A percentile compares a stretch with the other conserved stretches of the same genome.
Conservation (phyloP, 2,888 invertebrate species). For the Patella ulyssiponensis region DNA sequence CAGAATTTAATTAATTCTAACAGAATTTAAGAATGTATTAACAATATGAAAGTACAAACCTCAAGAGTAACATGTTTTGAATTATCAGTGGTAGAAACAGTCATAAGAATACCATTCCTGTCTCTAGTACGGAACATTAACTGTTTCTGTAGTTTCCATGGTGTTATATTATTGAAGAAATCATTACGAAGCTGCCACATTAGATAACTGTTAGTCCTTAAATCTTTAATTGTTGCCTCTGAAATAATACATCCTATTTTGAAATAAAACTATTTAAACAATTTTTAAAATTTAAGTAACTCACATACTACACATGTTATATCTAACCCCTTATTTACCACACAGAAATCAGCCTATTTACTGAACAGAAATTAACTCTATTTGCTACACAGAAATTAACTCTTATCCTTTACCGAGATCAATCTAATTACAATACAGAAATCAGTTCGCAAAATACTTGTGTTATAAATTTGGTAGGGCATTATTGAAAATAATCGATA, state of each 20-base stretch:
- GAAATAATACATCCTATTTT: slow-evolving; percentile 27
- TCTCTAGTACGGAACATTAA: slow-evolving; percentile 93
- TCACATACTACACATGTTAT: neutral
- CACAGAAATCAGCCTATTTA: neutral
- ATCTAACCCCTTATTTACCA: neutral
- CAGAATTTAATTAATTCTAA: too few species aligned
- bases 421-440: too few species aligned
- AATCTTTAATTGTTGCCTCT: slow-evolving; percentile 77
- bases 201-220: slow-evolving; percentile 95
- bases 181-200: slow-evolving; percentile 85
- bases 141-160: slow-evolving; percentile 80
- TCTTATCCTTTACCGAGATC: too few species aligned
- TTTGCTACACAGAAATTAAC: too few species aligned
- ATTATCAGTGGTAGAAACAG: slow-evolving; percentile 75
- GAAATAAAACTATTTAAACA: neutral
- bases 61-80: slow-evolving; percentile 88
- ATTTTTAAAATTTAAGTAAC: too few species aligned
- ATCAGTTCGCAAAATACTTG: too few species aligned
- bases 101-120: slow-evolving; percentile 92
- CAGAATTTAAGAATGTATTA: neutral
- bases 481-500: too few species aligned
- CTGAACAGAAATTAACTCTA: too few species aligned
- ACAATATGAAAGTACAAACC: slow-evolving; percentile 67
- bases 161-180: slow-evolving; percentile 51
- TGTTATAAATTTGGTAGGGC: too few species aligned